phyloP scores from a whole-genome alignment of 2,797 vertebrate species.

The Decapterus maruadsi region DNA sequence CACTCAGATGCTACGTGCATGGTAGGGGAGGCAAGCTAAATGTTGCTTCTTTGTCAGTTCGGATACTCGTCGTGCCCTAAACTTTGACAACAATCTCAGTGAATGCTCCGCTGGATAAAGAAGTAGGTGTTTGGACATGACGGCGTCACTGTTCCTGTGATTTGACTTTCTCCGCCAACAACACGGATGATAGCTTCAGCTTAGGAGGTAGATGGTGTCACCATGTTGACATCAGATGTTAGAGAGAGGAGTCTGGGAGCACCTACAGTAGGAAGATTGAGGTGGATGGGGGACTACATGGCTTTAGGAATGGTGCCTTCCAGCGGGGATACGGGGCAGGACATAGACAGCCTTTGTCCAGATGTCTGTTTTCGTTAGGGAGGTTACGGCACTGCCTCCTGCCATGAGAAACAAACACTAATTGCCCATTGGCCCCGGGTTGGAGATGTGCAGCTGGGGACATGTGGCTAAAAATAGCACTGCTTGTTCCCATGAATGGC shows the following conservation, averaged over 20 bases:
- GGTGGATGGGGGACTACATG: constrained; percentile 13
- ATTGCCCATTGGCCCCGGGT: constrained; percentile 83
- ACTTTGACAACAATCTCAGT: not conserved
- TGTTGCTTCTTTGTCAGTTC: not conserved
- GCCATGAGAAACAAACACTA: constrained; percentile 82
- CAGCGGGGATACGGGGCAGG: constrained; percentile 48
- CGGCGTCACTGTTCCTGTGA: constrained; percentile 1
- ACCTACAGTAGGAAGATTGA: constrained; percentile 27
- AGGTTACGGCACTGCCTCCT: constrained; percentile 77
- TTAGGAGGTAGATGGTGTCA: constrained; percentile 8
- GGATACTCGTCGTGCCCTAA: not conserved
- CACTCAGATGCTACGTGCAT: not conserved
- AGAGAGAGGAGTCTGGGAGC: constrained; percentile 12
- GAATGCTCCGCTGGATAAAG: not conserved
- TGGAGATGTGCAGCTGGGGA: constrained; percentile 86
- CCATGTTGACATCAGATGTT: constrained; percentile 7
- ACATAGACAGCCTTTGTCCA: constrained; percentile 70
- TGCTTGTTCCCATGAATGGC: constrained; percentile 79
- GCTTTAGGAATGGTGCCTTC: constrained; percentile 31
- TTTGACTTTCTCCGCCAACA: not conserved
- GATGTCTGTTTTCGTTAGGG: constrained; percentile 81
- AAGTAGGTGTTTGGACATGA: not conserved
- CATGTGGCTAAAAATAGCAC: constrained; percentile 84
- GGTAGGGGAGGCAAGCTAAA: not conserved
- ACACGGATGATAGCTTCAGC: not conserved